Evolutionary conservation across 2,797 vertebrate species (phyloP).

Genomic region (Notolabrus celidotus): DNA sequence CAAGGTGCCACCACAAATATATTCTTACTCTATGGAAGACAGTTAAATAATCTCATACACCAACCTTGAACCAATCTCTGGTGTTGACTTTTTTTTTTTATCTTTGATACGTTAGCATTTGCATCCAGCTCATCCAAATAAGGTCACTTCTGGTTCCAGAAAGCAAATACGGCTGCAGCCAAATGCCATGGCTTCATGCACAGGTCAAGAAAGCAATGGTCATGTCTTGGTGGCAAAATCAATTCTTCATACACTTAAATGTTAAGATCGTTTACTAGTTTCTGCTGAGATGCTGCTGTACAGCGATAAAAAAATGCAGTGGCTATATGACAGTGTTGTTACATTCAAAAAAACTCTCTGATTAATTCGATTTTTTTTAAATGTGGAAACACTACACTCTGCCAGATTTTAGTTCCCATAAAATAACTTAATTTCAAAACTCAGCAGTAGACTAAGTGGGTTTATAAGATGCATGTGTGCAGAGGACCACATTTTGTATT

Average conservation of each 20-base stretch:
- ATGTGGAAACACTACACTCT: conserved; percentile 15
- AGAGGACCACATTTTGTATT: not conserved
- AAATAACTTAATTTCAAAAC: conserved; percentile 5
- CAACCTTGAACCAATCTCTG: too few relatives aligned
- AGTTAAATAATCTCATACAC: too few relatives aligned
- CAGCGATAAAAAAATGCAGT: not conserved
- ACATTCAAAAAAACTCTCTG: conserved; percentile 3
- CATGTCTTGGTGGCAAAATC: not conserved
- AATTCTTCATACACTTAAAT: too few relatives aligned
- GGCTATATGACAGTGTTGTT: conserved; percentile 9
- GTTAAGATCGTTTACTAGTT: not conserved
- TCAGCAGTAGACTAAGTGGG: not conserved
- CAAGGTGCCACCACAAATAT: too few relatives aligned
- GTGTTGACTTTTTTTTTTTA: too few relatives aligned
- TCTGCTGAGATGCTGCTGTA: not conserved
- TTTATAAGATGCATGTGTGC: conserved; percentile 19
- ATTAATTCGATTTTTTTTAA: conserved; percentile 21
- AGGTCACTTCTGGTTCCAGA: too few relatives aligned
- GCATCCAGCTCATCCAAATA: too few relatives aligned
- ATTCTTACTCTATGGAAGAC: too few relatives aligned
- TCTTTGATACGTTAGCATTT: too few relatives aligned
- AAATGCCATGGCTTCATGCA: too few relatives aligned
- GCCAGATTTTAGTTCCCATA: conserved; percentile 16
- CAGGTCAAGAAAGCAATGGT: too few relatives aligned
- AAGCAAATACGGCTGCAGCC: too few relatives aligned